These are phyloP conservation scores for Aphis gossypii DNA, from an alignment of 1,140 invertebrate genomes.

Conservation along the genomic window DNA sequence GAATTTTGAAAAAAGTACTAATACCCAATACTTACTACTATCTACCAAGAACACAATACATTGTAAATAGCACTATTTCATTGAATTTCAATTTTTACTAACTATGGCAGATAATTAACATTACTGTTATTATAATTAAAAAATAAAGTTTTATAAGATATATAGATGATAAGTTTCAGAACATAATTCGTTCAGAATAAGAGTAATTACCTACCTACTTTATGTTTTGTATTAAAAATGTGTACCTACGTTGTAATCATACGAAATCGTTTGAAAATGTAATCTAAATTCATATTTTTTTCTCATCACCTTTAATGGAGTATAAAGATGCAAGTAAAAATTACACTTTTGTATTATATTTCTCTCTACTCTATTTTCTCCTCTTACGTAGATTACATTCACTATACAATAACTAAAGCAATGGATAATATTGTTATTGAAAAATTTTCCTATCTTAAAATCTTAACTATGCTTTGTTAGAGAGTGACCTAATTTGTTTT, in stretches of 20 bases:
- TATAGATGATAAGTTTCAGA: background rate
- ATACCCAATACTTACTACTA: too few relatives aligned
- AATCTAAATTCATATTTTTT: slow-evolving; percentile 15
- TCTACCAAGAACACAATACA: too few relatives aligned
- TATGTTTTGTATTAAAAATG: background rate
- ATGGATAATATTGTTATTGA: background rate
- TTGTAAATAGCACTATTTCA: background rate
- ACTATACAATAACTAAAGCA: background rate
- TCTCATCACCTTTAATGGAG: background rate
- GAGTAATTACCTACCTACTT: background rate
- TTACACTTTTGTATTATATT: slow-evolving; percentile 11
- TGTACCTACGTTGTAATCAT: background rate
- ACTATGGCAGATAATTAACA: background rate
- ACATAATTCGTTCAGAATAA: background rate
- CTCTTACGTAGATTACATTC: background rate
- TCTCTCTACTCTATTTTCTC: background rate
- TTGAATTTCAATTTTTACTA: background rate
- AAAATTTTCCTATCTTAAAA: background rate
- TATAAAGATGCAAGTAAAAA: background rate
- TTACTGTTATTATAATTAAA: background rate
- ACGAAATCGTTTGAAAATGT: background rate
- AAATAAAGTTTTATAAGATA: background rate
- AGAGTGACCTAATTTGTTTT: background rate
- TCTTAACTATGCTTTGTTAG: background rate
- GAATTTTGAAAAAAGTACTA: too few relatives aligned